phyloP scores from a whole-genome alignment of 2,888 invertebrate genomes.

The Phortica okadai region DNA sequence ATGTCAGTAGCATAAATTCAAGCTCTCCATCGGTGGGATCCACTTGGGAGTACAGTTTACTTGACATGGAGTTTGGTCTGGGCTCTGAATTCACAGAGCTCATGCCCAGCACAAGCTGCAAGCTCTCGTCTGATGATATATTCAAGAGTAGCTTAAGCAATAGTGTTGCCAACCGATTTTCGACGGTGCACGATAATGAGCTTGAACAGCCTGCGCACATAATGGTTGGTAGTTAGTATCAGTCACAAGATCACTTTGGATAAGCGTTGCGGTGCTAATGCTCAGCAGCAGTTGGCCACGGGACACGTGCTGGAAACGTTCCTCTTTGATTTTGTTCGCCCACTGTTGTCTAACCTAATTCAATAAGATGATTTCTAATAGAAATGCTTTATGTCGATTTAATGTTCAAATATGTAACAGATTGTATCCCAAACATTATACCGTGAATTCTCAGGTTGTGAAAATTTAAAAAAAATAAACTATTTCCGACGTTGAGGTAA shows the following conservation, averaged over 20 bases:
- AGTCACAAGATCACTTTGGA: conserved; percentile 63
- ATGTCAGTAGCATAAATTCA: conserved; percentile 70
- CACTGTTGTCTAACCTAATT: conserved; percentile 47
- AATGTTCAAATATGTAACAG: not conserved
- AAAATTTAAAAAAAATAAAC: conserved; percentile 48
- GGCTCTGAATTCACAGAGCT: conserved; percentile 78
- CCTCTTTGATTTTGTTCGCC: conserved; percentile 24
- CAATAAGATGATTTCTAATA: conserved; percentile 25
- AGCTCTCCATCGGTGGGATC: conserved; percentile 65
- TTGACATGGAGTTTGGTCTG: conserved; percentile 77
- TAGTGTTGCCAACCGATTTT: conserved; percentile 69
- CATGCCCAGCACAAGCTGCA: conserved; percentile 77
- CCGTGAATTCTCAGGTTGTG: conserved; percentile 76
- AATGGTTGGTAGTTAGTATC: conserved; percentile 78
- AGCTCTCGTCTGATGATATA: conserved; percentile 78
- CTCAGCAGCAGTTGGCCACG: not conserved
- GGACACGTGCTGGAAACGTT: conserved; percentile 4
- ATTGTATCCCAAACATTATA: conserved; percentile 45
- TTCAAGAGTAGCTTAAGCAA: conserved; percentile 76
- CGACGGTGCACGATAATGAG: conserved; percentile 75
- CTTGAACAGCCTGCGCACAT: conserved; percentile 79
- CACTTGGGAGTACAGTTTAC: conserved; percentile 75
- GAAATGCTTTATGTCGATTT: conserved; percentile 8
- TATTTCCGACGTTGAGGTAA: conserved; percentile 24
- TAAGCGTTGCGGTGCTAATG: conserved; percentile 18